Base-by-base conservation (phyloP, 2,113 vertebrate species). In the Grammomys surdaster region DNA sequence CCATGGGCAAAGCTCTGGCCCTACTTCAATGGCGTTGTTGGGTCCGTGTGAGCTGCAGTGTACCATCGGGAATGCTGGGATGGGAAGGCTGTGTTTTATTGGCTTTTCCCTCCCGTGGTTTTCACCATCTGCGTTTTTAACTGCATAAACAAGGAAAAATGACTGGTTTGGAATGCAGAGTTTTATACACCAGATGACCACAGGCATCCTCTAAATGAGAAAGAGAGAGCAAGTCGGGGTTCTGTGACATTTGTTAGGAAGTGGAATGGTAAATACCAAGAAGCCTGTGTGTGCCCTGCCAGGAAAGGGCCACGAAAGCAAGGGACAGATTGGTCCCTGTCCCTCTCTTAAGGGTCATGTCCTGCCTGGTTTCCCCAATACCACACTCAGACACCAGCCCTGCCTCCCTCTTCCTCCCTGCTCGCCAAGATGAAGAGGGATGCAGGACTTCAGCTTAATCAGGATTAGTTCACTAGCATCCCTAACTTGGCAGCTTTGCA, bases 51-150 rank as follows among this genome's bases (percentile, higher is more conserved):
- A 92, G 95, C 95, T 90, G 86, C 97, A 95, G 69, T 77, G 96
- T 97, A 43, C 11, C 96, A 48, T 96, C 90, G 80, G 94, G 97
- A 98, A 93, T 88, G 95, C 67, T 97, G 95, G 97, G 95, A 96
- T 94, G 22, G 91, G 88, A 51, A 63, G 56, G 78, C 63, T 95
- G 77, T 89, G 56, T 94, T 91, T 90, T 91, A 93, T 82, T 94
- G 95, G 92, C 90, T 93, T 93, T 76, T n/a, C 56, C 73, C 58
- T 54, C 48, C n/a, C 13, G 98, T 97, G 98, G 98, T 97, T 97
- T 97, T 95, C 75, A 78, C 98, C 98, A 98, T 98, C 98, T 99
- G 98, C 98, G 98, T 98, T 97, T 98, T 97, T 98, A 91, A 98
- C 97, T 90, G 60, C 24, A 0, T 98, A 98, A 99, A 98, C 98